Percentiles rank a stretch among this genome's conserved stretches.
phyloP scores from a whole-genome alignment of 2,797 vertebrate species.

The Cossypha heuglini region DNA sequence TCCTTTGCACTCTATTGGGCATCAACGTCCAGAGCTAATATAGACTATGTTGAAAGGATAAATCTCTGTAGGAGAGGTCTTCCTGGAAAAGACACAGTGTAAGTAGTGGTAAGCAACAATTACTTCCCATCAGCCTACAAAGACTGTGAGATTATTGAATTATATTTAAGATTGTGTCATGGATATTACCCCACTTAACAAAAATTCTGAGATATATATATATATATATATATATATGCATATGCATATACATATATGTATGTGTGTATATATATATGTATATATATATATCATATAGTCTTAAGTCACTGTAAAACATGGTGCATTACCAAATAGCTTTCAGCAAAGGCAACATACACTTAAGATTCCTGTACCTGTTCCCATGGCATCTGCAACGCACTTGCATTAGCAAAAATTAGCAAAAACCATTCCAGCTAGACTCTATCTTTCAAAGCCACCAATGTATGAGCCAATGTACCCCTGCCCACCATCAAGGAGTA shows the following conservation, averaged over 20 bases:
- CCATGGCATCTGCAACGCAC: not conserved
- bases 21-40: not conserved
- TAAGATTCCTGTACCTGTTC: not conserved
- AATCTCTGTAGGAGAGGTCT: not conserved
- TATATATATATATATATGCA: not conserved
- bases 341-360: not conserved
- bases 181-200: not conserved
- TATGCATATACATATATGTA: too few relatives aligned
- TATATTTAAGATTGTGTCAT: not conserved
- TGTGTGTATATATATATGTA: not conserved
- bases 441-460: not conserved
- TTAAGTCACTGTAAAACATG: not conserved
- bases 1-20: not conserved
- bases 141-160: not conserved
- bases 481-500: not conserved
- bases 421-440: not conserved
- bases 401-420: not conserved
- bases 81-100: not conserved
- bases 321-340: not conserved
- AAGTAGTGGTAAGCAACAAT: not conserved
- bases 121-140: not conserved
- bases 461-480: not conserved
- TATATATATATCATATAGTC: not conserved
- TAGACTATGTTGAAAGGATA: not conserved
- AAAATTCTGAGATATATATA: not conserved